Base-by-base conservation (phyloP, 2,797 vertebrate genomes). In the Toxotes lorentzi region DNA sequence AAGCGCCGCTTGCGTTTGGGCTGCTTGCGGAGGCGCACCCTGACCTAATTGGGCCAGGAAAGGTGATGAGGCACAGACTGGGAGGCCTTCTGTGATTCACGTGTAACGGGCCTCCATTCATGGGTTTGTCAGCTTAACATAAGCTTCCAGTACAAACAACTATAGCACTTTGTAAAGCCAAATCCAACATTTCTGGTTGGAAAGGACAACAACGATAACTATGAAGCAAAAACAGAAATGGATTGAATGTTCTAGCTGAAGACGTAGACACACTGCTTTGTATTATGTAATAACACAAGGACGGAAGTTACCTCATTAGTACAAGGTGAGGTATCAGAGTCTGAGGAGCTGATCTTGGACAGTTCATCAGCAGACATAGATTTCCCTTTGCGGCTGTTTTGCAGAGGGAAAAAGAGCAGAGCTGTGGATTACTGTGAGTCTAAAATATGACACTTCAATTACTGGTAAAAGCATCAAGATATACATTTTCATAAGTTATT, bases 331-430 rank as follows among this genome's bases (percentile, higher is more conserved):
- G 86, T 92, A 13, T 96, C 91, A 4, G 94, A 91, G 12, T 92
- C 89, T 10, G 95, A 93, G 1, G 94, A 94, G 77, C 88, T 92
- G 16, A 95, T 66, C 21, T 54, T 90, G 51, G 94, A 93, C 67
- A 98, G 71, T 23, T 98, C 96, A 27, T 96, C 94, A 19, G 93
- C 86, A 1, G 97, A 97, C 71, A 93, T 88, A 47, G 95, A 94
- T 84, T 92, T 92, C 17, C 70, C 89, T 83, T 82, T 88, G 21
- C 3, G n/a, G 59, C 94, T 95, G 92, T 2, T 70, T 76, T 51
- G 17, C 21, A 82, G 7, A 64, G 17, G 23, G 19, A 74, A 10
- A 75, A 66, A 65, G 21, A 74, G 50, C 16, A 50, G 23, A 73
- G 47, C 23, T 66, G 27, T 53, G 4, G 41, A 24, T 38, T 23